Percentiles rank a stretch among this genome's conserved stretches.
These are phyloP conservation scores for Rhamphomyia laevipes DNA, from an alignment of 2,888 invertebrate species.

Conservation along the genomic window DNA sequence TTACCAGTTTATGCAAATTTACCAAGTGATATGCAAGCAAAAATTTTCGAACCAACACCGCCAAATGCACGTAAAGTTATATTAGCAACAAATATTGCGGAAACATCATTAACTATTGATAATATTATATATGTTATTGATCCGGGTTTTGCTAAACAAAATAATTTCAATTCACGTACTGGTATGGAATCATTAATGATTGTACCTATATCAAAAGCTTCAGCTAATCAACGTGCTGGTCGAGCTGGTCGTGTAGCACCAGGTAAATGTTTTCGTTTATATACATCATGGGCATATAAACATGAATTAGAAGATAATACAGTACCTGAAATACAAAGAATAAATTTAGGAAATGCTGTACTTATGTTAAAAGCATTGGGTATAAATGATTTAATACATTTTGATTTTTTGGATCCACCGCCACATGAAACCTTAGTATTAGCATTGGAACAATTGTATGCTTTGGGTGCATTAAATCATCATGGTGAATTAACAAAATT, in stretches of 20 bases:
- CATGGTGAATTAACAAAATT: constrained; percentile 93
- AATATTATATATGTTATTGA: constrained; percentile 98
- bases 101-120: constrained; percentile 97
- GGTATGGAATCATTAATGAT: constrained; percentile 98
- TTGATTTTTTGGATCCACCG: constrained; percentile 97
- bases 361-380: constrained; percentile 92
- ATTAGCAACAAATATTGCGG: constrained; percentile 96
- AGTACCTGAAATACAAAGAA: constrained; percentile 95
- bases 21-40: constrained; percentile 97
- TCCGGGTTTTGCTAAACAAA: constrained; percentile 99
- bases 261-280: constrained; percentile 95
- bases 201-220: constrained; percentile 96
- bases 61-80: constrained; percentile 93
- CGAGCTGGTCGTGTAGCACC: constrained; percentile 91
- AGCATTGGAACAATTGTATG: constrained; percentile 94
- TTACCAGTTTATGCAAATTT: constrained; percentile 96
- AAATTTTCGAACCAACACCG: constrained; percentile 97
- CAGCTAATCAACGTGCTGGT: constrained; percentile 95
- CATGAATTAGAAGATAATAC: constrained; percentile 97
- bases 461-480: constrained; percentile 94
- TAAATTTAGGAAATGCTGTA: constrained; percentile 92
- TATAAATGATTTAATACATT: constrained; percentile 94
- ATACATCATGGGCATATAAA: constrained; percentile 97
- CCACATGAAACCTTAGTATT: constrained; percentile 86
- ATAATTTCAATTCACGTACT: constrained; percentile 93